Evolutionary conservation across 2,113 vertebrate genomes (phyloP).

Genomic region (Cyprinodon tularosa): DNA sequence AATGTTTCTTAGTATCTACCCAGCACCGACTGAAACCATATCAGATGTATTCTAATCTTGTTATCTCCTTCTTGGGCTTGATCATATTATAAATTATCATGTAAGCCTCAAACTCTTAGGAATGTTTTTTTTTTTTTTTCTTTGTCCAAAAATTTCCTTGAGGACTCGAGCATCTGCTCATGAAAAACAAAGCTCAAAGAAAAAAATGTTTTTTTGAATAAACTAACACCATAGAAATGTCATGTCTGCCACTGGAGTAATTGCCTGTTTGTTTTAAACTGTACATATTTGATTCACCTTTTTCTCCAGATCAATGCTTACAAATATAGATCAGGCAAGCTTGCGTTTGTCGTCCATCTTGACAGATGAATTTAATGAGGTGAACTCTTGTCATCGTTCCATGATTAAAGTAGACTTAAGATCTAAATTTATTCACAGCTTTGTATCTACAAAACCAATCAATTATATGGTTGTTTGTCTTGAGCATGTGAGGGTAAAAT

Average conservation of each 20-base stretch:
- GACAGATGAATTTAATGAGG: slow-evolving; percentile 57
- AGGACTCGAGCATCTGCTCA: slow-evolving; percentile 26
- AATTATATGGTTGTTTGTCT: slow-evolving; percentile 18
- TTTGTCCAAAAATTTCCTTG: not conserved
- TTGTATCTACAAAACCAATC: slow-evolving; percentile 23
- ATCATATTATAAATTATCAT: not conserved
- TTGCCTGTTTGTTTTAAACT: slow-evolving; percentile 57
- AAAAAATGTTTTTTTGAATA: slow-evolving; percentile 30
- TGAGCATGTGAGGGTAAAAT: slow-evolving; percentile 38
- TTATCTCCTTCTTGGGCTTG: not conserved
- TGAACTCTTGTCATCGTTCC: slow-evolving; percentile 38
- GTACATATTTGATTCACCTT: slow-evolving; percentile 47
- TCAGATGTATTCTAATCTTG: not conserved
- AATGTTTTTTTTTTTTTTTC: not conserved
- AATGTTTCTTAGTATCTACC: not conserved
- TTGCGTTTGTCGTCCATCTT: slow-evolving; percentile 28
- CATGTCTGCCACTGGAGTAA: slow-evolving; percentile 57
- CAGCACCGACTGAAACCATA: not conserved
- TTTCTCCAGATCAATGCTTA: slow-evolving; percentile 53
- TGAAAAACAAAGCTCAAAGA: slow-evolving; percentile 20
- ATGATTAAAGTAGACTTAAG: slow-evolving; percentile 43
- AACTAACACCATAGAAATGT: slow-evolving; percentile 53
- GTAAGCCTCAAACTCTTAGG: not conserved
- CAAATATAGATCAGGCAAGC: slow-evolving; percentile 61
- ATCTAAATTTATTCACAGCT: slow-evolving; percentile 40